Conservation (phyloP, 2,888 invertebrate species). For the Trypoxylon attenuatum region DNA sequence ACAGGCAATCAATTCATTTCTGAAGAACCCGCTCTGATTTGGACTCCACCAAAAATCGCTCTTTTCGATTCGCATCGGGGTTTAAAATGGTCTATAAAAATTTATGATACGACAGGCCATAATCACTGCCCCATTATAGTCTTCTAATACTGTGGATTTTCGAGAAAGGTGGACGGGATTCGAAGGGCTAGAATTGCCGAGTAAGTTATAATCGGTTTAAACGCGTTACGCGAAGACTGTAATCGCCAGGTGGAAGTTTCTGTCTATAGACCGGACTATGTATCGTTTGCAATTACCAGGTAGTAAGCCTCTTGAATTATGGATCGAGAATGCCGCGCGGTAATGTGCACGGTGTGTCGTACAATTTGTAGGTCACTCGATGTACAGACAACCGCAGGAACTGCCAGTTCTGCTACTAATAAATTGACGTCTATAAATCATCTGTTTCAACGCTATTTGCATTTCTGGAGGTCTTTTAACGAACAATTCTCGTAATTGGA, state of each 20-base stretch:
- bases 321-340: slow-evolving; percentile 22
- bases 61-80: no score
- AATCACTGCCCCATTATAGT: no score
- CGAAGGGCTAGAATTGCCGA: neutral
- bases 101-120: no score
- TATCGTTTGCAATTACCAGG: slow-evolving; percentile 36
- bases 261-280: slow-evolving; percentile 19
- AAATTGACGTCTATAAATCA: slow-evolving; percentile 25
- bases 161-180: no score
- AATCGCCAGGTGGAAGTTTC: slow-evolving; percentile 22
- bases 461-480: no score
- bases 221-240: slow-evolving; percentile 19
- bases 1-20: no score
- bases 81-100: no score
- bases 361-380: slow-evolving; percentile 41
- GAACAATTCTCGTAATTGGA: no score
- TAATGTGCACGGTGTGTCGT: slow-evolving; percentile 27
- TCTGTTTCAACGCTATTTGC: no score
- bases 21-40: no score
- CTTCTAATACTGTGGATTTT: no score
- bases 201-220: slow-evolving; percentile 32
- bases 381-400: neutral
- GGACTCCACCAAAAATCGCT: no score
- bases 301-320: slow-evolving; percentile 36
- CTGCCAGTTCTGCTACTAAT: slow-evolving; percentile 7